phyloP scores from a whole-genome alignment of 2,113 vertebrate genomes.

The Galemys pyrenaicus region DNA sequence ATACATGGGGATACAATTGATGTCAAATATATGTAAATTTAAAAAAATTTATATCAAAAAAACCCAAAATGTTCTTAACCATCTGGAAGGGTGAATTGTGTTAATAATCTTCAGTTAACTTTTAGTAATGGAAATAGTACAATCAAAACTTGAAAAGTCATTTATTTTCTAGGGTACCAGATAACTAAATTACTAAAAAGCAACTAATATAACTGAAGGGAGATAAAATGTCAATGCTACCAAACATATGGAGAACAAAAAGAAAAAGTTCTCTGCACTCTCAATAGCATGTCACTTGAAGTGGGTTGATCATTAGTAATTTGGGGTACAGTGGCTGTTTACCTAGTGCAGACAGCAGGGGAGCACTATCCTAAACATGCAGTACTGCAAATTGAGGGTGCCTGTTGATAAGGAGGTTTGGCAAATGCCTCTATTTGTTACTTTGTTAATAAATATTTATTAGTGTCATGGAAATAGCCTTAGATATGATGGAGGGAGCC shows the following conservation, averaged over 20 bases:
- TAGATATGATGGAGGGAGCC: background rate
- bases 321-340: no score
- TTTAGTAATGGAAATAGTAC: constrained; percentile 9
- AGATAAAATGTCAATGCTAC: no score
- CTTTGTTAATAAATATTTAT: background rate
- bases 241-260: no score
- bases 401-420: background rate
- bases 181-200: no score
- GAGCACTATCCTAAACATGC: background rate
- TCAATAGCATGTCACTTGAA: no score
- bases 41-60: no score
- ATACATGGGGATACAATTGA: no score
- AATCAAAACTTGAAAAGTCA: no score
- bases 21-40: no score
- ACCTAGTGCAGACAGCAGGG: background rate
- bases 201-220: no score
- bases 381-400: background rate
- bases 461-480: background rate
- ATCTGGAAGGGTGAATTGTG: background rate
- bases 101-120: background rate
- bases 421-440: background rate
- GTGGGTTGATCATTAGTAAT: background rate
- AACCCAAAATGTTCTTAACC: background rate
- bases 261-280: no score
- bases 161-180: no score